Evolutionary conservation across 2,113 vertebrate genomes (phyloP).

Genomic region (Ptilorrhoa leucosticta): DNA sequence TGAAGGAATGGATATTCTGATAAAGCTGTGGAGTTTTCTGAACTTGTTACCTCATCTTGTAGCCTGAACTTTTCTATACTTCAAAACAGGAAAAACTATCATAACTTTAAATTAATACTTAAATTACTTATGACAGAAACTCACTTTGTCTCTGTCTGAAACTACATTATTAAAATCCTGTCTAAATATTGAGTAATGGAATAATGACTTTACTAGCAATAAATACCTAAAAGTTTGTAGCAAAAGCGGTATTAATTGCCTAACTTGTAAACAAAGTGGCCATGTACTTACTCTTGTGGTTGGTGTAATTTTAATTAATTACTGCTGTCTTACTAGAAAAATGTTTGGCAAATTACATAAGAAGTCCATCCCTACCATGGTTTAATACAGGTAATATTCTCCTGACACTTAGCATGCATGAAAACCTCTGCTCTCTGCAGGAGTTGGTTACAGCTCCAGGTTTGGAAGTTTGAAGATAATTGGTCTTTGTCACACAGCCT

Average conservation of each 20-base stretch:
- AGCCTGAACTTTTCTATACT: neutral
- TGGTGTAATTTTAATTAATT: neutral
- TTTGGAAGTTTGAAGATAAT: neutral
- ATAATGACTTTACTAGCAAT: neutral
- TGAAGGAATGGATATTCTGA: neutral
- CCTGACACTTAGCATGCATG: neutral
- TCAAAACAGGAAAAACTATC: neutral
- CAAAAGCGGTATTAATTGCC: neutral
- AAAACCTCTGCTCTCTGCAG: neutral
- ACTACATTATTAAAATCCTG: neutral
- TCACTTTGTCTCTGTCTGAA: neutral
- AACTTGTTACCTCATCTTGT: neutral
- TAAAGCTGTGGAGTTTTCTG: neutral
- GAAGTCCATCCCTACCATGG: neutral
- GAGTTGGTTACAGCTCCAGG: neutral
- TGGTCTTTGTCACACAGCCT: neutral
- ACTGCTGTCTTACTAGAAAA: neutral
- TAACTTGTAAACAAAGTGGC: neutral
- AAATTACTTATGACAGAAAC: neutral
- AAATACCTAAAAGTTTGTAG: neutral
- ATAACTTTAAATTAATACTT: neutral
- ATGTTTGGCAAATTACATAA: neutral
- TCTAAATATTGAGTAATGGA: neutral
- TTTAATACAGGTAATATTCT: neutral
- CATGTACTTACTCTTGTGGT: neutral